Base-by-base conservation (phyloP, 2,797 vertebrate genomes). In the Bovichtus diacanthus region DNA sequence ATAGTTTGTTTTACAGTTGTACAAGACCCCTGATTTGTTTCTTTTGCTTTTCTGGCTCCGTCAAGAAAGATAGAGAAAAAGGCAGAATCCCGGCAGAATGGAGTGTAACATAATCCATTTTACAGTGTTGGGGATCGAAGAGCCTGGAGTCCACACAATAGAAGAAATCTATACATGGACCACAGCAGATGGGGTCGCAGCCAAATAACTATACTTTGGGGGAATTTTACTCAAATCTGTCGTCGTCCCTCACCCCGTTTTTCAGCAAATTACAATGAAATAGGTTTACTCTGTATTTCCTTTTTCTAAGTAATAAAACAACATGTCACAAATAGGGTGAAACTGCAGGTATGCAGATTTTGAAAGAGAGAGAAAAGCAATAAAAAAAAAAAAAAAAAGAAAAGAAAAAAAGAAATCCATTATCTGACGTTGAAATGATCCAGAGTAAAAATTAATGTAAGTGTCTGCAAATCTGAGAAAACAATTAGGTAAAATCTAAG, bases 61-160 rank as follows among this genome's bases (percentile, higher is more conserved):
- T 65, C 90, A 90, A 89, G 74, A 63, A 81, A 83, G 78, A 78
- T 9, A 63, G 68, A 86, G 29, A 83, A 91, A 84, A 90, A 88
- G 81, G 66, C 91, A 89, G 87, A 88, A 93, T 94, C 91, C 90
- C 82, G 90, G 94, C 87, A 94, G 94, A 93, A 92, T 67, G 82
- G 86, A 94, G 79, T 88, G 92, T 95, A 95, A 97, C 94, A 93
- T 92, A 96, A 96, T 96, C 93, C 88, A 95, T 96, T 94, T 95
- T 93, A 91, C 88, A 93, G 91, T 82, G 79, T 89, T 88, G 88
- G 92, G 86, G 86, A 95, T 95, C 60, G 76, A 96, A 96, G 90
- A 90, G 91, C 90, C 93, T 92, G 93, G 93, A 96, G 93, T 93
- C 91, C 92, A 90, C 91, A 90, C 84, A 83, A 93, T 90, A 90